Conservation (phyloP, 1,140 invertebrate species). For the Aradophagus sp. region DNA sequence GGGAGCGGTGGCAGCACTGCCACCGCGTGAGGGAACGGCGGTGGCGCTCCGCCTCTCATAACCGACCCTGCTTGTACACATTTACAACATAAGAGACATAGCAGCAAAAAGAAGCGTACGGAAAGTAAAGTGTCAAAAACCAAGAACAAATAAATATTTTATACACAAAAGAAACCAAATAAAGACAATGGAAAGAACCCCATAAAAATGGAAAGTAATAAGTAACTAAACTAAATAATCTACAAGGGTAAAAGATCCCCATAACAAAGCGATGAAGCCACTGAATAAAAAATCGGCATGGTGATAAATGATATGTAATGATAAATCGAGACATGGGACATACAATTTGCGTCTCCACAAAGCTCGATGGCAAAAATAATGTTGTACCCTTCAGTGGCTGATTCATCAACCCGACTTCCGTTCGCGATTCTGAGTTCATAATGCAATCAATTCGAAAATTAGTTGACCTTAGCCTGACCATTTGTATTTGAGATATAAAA, state of each 20-base stretch:
- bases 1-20: slow-evolving; percentile 80
- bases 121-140: slow-evolving; percentile 1
- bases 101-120: slow-evolving; percentile 15
- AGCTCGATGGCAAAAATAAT: slow-evolving; percentile 28
- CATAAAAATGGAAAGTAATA: no score
- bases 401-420: slow-evolving; percentile 21
- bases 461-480: no score
- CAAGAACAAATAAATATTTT: not conserved
- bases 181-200: no score
- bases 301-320: slow-evolving; percentile 24
- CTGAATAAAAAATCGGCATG: slow-evolving; percentile 28
- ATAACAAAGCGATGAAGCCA: slow-evolving; percentile 46
- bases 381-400: slow-evolving; percentile 38
- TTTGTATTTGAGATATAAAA: no score
- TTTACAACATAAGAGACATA: slow-evolving; percentile 44
- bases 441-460: no score
- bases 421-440: slow-evolving; percentile 17
- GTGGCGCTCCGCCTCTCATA: slow-evolving; percentile 70
- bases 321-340: slow-evolving; percentile 52
- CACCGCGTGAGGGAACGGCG: slow-evolving; percentile 79
- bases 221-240: no score
- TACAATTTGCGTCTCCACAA: slow-evolving; percentile 49
- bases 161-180: not conserved
- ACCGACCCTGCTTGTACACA: slow-evolving; percentile 72
- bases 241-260: no score